These are phyloP conservation scores for Ditylenchus weischeri DNA, from an alignment of 2,888 invertebrate genomes.

Conservation along the genomic window DNA sequence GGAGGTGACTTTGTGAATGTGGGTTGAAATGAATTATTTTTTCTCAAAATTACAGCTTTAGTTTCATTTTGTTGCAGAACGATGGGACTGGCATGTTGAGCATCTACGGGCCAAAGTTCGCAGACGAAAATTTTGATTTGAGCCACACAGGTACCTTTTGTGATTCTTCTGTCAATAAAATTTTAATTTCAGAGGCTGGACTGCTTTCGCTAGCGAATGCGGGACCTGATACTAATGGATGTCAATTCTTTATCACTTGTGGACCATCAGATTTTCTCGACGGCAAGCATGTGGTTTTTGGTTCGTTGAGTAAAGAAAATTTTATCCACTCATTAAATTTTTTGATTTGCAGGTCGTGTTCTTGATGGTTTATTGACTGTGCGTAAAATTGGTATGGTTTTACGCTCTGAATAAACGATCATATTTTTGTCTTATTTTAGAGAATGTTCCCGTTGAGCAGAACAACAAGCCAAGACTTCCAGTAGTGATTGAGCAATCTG, in stretches of 20 bases:
- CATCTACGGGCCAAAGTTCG: constrained; percentile 89
- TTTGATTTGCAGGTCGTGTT: constrained; percentile 69
- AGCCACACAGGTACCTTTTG: constrained; percentile 71
- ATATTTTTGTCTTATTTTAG: too few relatives aligned
- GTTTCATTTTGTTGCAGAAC: constrained; percentile 65
- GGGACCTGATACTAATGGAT: constrained; percentile 97
- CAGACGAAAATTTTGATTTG: constrained; percentile 90
- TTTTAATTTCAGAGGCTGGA: constrained; percentile 11
- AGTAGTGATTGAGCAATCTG: constrained; percentile 93
- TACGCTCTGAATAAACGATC: too few relatives aligned
- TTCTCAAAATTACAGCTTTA: too few relatives aligned
- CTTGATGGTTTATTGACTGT: constrained; percentile 94
- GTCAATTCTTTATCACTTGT: constrained; percentile 98
- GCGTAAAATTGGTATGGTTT: constrained; percentile 80
- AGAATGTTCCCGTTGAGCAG: constrained; percentile 80
- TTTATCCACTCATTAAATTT: background rate
- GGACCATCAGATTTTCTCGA: constrained; percentile 97
- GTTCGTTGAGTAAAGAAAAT: constrained; percentile 57
- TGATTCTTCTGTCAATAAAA: too few relatives aligned
- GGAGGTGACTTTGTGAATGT: constrained; percentile 97
- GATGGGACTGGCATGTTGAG: constrained; percentile 98
- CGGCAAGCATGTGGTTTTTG: constrained; percentile 98
- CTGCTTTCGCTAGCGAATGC: constrained; percentile 96
- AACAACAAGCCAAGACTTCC: constrained; percentile 99
- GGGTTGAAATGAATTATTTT: constrained; percentile 50